Base-by-base conservation (phyloP, 2,888 invertebrate genomes). In the Gymnocheta viridis region DNA sequence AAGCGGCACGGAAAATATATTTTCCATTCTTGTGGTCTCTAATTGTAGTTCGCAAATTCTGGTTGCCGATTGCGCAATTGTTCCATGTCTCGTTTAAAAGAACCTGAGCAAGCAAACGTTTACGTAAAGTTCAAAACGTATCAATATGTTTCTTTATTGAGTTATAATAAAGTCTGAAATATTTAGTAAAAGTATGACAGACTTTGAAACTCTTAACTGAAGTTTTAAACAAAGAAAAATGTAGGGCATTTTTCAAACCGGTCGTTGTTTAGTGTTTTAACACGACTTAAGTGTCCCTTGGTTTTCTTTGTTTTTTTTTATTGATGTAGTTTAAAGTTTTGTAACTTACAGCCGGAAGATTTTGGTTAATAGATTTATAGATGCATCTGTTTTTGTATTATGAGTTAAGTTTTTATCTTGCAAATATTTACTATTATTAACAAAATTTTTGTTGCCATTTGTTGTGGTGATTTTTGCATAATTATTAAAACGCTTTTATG, bases 341-440 rank as follows among this genome's bases (percentile, higher is more conserved):
- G 49, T 69, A 77, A 81, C 67, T 67, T 77, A 77, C 77, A 62
- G 67, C 72, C 84, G 76, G 76, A 77, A 84, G 72, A 81, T 77
- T 80, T 80, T 58, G 22, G 10, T 77, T 67, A 47, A 72, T 62
- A 62, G 49, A 66, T 67, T 62, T 77, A 24, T 72, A 72, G n/a
- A 60, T 67, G 47, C 49, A n/a, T 80, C 58, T 69, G 7, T 62
- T 22, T 69, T 19, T 22, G 41, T 41, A 41, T 64, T 64, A 19
- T 64, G 9, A n/a, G 0, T 49, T 9, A 9, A 44, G 17, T 19
- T 56, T 35, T 41, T 5, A 69, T 62, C 24, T 58, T 69, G 12
- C n/a, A 47, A 47, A 7, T 67, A 38, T 17, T 1, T 47, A 38
- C n/a, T 10, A 17, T n/a, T 54, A n/a, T 54, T 67, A 60, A 58